These are phyloP conservation scores for Semicossyphus pulcher DNA, from an alignment of 2,113 vertebrate genomes.

Conservation along the genomic window DNA sequence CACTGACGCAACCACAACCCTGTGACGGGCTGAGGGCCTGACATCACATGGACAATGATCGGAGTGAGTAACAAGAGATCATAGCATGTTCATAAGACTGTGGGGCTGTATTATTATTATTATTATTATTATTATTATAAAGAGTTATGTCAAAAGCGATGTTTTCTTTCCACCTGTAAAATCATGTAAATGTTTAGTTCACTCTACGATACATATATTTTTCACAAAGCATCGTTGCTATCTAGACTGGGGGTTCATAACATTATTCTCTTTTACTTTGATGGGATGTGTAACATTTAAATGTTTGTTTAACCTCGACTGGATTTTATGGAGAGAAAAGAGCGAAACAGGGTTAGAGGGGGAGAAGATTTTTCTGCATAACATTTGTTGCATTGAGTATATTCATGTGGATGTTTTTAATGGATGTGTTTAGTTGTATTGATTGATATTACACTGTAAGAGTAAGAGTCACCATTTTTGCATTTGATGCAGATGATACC, in stretches of 20 bases:
- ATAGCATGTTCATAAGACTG: constrained; percentile 87
- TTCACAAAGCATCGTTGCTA: constrained; percentile 74
- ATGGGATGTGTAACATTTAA: constrained; percentile 78
- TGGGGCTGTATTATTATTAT: constrained; percentile 74
- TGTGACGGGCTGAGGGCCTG: constrained; percentile 49
- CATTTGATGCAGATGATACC: constrained; percentile 77
- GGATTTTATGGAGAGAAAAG: constrained; percentile 70
- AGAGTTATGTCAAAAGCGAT: constrained; percentile 70
- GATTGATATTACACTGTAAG: constrained; percentile 82
- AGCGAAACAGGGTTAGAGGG: neutral
- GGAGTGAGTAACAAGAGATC: constrained; percentile 84
- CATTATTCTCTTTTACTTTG: constrained; percentile 77
- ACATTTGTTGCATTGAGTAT: constrained; percentile 82
- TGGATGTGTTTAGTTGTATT: constrained; percentile 82
- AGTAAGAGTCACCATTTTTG: constrained; percentile 75
- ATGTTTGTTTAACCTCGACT: constrained; percentile 80
- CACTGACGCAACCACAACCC: constrained; percentile 55
- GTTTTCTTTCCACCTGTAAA: constrained; percentile 79
- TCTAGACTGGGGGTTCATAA: constrained; percentile 70
- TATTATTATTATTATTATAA: constrained; percentile 72
- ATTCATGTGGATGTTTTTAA: constrained; percentile 84
- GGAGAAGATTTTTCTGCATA: constrained; percentile 66
- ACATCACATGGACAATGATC: constrained; percentile 72
- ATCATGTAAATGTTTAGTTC: constrained; percentile 81
- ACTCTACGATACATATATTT: constrained; percentile 78